Base-by-base conservation (phyloP, 1,140 invertebrate species). In the Dendroctonus valens region DNA sequence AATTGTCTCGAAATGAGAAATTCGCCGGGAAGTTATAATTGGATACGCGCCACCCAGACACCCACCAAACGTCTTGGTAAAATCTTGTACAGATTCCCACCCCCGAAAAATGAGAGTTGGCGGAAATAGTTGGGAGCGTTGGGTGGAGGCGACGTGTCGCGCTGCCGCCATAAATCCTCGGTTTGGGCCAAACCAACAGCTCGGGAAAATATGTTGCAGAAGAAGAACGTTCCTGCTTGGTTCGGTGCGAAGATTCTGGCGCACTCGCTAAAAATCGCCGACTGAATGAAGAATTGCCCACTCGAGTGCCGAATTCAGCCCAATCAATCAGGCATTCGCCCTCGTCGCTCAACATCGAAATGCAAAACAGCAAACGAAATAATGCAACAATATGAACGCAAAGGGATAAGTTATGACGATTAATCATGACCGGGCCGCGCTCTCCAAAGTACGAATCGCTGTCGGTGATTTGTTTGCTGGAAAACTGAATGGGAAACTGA, bases 1-100 rank as follows among this genome's bases (percentile, higher is more conserved):
- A 79, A 79, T 79, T 79, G 78, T 79, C 76, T 76, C 76, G 77
- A 78, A 79, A 79, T 79, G 78, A 79, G 78, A 79, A 79, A 79
- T 79, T 77, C 78, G 76, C 74, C 76, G 75, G 74, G 73, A 79
- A 79, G 77, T 79, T 79, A 79, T 79, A 79, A 79, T 79, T 78
- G 78, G 77, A 79, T 79, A 77, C 75, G 76, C 59, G 67, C 66
- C 66, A 69, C 67, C 69, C 69, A 52, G 40, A 49, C 58, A 39
- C 64, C 68, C 64, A 67, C 69, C 50, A 69, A 63, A 62, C 64
- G 70, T 69, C 70, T 71, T 65, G 70, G 55, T 68, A 74, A 73
- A 75, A 67, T 72, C 71, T 67, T 70, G 69, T 70, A 71, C 67
- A 68, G 65, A 72, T 69, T 66, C 61, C 59, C 77, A 76, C 57